Evolutionary conservation across 2,888 invertebrate species (phyloP), one percentile per base, ranked within the genome.

Genomic region (Stegophylla sp.): DNA sequence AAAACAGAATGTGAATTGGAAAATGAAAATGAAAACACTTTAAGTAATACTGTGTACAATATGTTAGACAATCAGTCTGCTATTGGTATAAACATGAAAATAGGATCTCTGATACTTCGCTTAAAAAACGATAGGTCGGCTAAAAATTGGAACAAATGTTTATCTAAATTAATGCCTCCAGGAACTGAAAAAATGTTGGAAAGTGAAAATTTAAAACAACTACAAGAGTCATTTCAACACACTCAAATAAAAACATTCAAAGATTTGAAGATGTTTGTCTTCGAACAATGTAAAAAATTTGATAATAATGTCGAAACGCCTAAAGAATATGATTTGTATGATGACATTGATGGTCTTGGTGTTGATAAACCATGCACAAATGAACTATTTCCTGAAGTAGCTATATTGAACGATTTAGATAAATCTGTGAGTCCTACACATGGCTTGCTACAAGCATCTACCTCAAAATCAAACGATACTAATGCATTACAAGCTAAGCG

Each of bases 311-410:
- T 79, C 15, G 61, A 69, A 71, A 59, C 87, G 88, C 73, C 86
- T 90, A 9, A 90, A 92, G 87, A 93, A 92, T 86, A 92, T 92
- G 15, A 79, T 63, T 86, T 93, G 17, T 92, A 92, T 0, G 93
- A 93, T 85, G 93, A 93, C 86, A 93, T 93, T 86, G 92, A 92
- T 85, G 93, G 93, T 85, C 87, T 93, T 15, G 93, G 93, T 5
- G 93, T 93, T 72, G 93, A 92, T 84, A 92, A 93, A 64, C 93
- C 93, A 0, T 92, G 92, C n/a, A 92, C 93, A 0, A 92, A 92
- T 82, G 93, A 93, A 85, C 87, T 93, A 83, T 93, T 93, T 85
- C 93, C 93, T 0, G 93, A 93, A 85, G 92, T 92, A 0, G 93
- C 93, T 85, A 86, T 92, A 72, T 86, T 92, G 71, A 92, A 93